Evolutionary conservation across 2,797 vertebrate species (phyloP).

Genomic region (Chelon auratus): DNA sequence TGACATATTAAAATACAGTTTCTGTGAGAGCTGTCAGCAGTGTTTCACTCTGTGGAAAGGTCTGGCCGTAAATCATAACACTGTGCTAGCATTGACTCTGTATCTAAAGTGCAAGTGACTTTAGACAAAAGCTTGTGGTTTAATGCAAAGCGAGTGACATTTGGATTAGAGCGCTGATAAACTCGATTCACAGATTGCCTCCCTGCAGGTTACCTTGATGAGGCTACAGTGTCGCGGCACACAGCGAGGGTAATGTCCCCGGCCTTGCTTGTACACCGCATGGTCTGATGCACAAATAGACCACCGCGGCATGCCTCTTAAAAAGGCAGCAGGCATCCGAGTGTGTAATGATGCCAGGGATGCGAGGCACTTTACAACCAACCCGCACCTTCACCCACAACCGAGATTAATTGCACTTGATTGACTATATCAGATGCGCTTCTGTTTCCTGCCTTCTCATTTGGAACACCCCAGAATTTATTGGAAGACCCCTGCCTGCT

Average conservation of each 20-base stretch:
- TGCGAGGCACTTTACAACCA: conserved; percentile 73
- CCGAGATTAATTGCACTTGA: conserved; percentile 83
- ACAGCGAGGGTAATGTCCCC: conserved; percentile 75
- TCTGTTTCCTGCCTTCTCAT: conserved; percentile 60
- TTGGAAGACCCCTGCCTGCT: conserved; percentile 64
- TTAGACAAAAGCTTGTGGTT: not conserved
- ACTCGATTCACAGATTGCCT: conserved; percentile 66
- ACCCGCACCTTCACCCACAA: conserved; percentile 67
- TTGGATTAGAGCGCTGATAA: conserved; percentile 54
- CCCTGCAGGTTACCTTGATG: conserved; percentile 68
- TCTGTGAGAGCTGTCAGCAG: no score
- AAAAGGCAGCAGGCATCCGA: conserved; percentile 68
- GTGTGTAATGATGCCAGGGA: conserved; percentile 76
- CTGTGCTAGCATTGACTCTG: not conserved
- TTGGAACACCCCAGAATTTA: conserved; percentile 70
- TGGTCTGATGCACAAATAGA: conserved; percentile 80
- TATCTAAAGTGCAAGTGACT: conserved; percentile 1
- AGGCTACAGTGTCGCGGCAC: conserved; percentile 72
- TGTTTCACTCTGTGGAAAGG: no score
- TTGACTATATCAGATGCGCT: conserved; percentile 75
- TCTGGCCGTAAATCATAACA: no score
- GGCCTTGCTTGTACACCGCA: conserved; percentile 79
- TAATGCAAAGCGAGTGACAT: conserved; percentile 40
- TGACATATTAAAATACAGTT: no score
- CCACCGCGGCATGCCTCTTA: conserved; percentile 67